Percentiles rank a stretch among this genome's conserved stretches.
These are phyloP conservation scores for Brachypodius melanocephalos DNA, from an alignment of 2,113 vertebrate species.

Conservation along the genomic window DNA sequence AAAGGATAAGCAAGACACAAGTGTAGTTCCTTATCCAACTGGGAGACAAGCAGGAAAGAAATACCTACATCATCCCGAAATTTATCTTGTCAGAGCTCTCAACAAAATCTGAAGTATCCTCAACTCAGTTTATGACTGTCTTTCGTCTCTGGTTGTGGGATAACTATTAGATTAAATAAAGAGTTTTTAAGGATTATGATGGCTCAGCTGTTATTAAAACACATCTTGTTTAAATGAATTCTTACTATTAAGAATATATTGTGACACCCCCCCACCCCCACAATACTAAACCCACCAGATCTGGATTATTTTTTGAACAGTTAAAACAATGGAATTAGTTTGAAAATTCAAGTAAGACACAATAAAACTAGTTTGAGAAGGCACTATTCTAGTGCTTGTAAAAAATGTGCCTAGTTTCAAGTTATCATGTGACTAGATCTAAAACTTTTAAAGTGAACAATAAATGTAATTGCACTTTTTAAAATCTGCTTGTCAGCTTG, in stretches of 20 bases:
- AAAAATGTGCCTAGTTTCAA: background rate
- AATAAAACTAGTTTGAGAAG: background rate
- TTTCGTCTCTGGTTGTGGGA: background rate
- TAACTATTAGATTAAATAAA: background rate
- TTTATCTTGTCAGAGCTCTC: background rate
- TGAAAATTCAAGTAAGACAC: background rate
- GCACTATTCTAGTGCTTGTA: background rate
- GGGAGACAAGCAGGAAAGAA: background rate
- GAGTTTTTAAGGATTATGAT: background rate
- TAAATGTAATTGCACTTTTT: background rate
- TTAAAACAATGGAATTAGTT: background rate
- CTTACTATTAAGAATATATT: background rate
- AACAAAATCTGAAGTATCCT: background rate
- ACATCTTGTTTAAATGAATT: background rate
- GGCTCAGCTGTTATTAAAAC: background rate
- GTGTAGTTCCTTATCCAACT: background rate
- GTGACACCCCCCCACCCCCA: accelerated
- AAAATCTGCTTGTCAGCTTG: background rate
- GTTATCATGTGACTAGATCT: background rate
- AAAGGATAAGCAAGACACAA: background rate
- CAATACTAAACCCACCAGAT: background rate
- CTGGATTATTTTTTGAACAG: background rate
- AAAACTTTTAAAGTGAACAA: background rate
- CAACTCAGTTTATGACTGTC: background rate
- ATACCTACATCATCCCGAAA: accelerated